Conservation (phyloP, 2,113 vertebrate species). For the Leptocoma aspasia region DNA sequence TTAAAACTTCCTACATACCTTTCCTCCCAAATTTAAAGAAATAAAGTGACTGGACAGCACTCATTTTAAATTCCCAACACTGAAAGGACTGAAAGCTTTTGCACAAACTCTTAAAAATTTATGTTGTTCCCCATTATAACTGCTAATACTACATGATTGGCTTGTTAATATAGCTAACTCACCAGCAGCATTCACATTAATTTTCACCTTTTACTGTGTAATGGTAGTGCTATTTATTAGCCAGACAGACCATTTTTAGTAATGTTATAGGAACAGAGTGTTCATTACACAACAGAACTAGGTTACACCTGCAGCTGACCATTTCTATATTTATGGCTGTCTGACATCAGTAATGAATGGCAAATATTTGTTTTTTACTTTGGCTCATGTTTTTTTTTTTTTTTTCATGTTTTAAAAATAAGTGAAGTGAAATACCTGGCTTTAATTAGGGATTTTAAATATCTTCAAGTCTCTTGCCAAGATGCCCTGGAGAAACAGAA, state of each 20-base stretch:
- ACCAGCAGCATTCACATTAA: slow-evolving; percentile 20
- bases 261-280: slow-evolving; percentile 38
- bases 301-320: slow-evolving; percentile 59
- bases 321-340: slow-evolving; percentile 56
- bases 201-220: slow-evolving; percentile 55
- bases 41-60: background rate
- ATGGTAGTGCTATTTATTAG: slow-evolving; percentile 52
- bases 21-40: background rate
- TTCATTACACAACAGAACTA: slow-evolving; percentile 32
- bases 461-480: slow-evolving; percentile 30
- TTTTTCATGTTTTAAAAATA: slow-evolving; percentile 61
- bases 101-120: slow-evolving; percentile 40
- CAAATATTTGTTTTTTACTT: slow-evolving; percentile 45
- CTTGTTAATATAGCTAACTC: slow-evolving; percentile 34
- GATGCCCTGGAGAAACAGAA: slow-evolving; percentile 33
- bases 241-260: slow-evolving; percentile 52
- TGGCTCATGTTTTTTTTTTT: background rate
- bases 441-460: slow-evolving; percentile 64
- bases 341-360: slow-evolving; percentile 53
- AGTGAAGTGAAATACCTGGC: slow-evolving; percentile 35
- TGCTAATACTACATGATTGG: slow-evolving; percentile 16
- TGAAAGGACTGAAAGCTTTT: background rate
- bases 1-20: background rate
- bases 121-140: background rate
- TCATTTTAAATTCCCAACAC: background rate